These are phyloP conservation scores for Leptoteleia sp. DNA, from an alignment of 1,140 invertebrate species.

Conservation along the genomic window DNA sequence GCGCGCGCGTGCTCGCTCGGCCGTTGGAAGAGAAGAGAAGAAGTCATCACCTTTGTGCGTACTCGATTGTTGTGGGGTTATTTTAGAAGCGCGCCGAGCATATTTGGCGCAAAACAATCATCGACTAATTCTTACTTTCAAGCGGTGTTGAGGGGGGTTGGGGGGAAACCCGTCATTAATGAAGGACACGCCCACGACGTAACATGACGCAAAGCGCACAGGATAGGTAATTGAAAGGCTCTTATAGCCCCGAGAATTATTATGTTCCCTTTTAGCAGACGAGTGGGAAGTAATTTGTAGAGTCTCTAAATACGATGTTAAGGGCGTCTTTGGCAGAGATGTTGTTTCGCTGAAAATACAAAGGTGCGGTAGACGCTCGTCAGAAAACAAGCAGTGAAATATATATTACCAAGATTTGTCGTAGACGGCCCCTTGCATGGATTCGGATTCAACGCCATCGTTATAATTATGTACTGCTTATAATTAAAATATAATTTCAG, in stretches of 20 bases:
- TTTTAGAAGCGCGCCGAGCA: conserved; percentile 7
- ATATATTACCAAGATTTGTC: conserved; percentile 55
- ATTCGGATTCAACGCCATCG: conserved; percentile 10
- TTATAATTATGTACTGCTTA: conserved; percentile 29
- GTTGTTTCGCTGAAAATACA: conserved; percentile 50
- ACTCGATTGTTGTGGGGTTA: conserved; percentile 10
- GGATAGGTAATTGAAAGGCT: conserved; percentile 61
- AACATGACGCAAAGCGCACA: conserved; percentile 40
- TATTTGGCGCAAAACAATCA: conserved; percentile 44
- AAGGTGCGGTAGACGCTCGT: conserved; percentile 40
- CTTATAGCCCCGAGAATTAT: conserved; percentile 47
- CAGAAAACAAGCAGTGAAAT: conserved; percentile 44
- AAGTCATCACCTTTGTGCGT: conserved; percentile 11
- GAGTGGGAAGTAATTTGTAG: conserved; percentile 53
- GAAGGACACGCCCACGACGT: conserved; percentile 53
- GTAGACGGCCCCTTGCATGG: conserved; percentile 6
- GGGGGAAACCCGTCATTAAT: conserved; percentile 67
- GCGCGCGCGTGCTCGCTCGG: no score
- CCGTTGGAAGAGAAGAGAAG: no score
- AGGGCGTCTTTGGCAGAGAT: conserved; percentile 49
- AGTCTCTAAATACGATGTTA: conserved; percentile 51
- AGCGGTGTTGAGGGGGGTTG: no score
- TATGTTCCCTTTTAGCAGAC: conserved; percentile 48
- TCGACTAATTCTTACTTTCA: conserved; percentile 69
- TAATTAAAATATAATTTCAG: conserved; percentile 34